Evolutionary conservation across 2,888 invertebrate genomes (phyloP).

Genomic region (Noctua fimbriata): DNA sequence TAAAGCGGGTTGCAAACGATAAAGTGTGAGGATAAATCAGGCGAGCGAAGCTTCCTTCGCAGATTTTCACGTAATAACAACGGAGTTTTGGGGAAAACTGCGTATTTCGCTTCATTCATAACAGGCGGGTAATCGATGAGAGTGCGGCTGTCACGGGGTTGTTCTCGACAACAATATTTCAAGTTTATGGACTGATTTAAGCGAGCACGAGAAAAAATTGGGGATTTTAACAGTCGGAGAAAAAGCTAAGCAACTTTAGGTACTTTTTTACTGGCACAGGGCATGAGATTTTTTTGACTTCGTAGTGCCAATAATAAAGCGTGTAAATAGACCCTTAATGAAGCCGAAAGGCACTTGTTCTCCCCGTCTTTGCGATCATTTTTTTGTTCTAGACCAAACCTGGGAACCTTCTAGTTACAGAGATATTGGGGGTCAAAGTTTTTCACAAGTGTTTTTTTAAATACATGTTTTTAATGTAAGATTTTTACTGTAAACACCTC

Average conservation of each 20-base stretch:
- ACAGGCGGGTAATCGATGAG: conserved; percentile 47
- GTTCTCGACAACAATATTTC: conserved; percentile 33
- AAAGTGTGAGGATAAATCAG: conserved; percentile 79
- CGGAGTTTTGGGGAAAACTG: conserved; percentile 43
- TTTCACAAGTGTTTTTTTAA: no score
- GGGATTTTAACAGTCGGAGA: neutral
- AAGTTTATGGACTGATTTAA: neutral
- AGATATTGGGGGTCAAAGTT: no score
- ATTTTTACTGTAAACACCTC: no score
- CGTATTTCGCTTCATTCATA: conserved; percentile 47
- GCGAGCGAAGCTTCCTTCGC: conserved; percentile 71
- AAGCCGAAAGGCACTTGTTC: no score
- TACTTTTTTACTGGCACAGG: neutral
- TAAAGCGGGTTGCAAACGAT: conserved; percentile 69
- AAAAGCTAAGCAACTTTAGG: neutral
- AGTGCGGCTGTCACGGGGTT: conserved; percentile 16
- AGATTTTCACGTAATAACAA: conserved; percentile 82
- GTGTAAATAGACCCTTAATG: no score
- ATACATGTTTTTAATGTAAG: no score
- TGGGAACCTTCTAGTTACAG: no score
- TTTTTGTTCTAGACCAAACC: no score
- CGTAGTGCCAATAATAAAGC: neutral
- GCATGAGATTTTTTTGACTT: neutral
- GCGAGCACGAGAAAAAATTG: neutral
- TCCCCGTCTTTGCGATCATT: no score